phyloP scores from a whole-genome alignment of 1,140 invertebrate genomes.

The Danaus melanippus region DNA sequence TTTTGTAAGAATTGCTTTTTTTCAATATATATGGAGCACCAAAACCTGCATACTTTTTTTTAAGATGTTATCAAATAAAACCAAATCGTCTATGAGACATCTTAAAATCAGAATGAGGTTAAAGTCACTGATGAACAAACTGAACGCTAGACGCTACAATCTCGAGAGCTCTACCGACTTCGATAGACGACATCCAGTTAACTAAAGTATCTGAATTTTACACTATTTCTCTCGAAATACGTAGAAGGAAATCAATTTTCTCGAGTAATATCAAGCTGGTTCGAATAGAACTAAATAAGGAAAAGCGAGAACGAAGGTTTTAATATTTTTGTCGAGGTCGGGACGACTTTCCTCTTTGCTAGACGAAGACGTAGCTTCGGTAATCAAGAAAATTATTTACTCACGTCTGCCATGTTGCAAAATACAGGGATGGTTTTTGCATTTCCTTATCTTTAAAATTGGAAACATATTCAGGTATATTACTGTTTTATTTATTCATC shows the following conservation, averaged over 20 bases:
- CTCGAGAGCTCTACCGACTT: background rate
- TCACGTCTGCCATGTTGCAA: conserved; percentile 50
- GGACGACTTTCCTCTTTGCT: conserved; percentile 36
- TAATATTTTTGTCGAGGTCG: conserved; percentile 59
- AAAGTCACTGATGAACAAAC: conserved; percentile 7
- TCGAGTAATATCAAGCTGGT: conserved; percentile 32
- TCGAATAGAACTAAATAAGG: conserved; percentile 20
- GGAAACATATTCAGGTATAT: too few relatives aligned
- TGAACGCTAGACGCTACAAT: background rate
- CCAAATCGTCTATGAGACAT: background rate
- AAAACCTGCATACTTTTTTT: too few relatives aligned
- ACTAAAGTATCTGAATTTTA: conserved; percentile 18
- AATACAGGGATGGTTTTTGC: conserved; percentile 36
- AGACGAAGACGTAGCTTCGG: conserved; percentile 46
- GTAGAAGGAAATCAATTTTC: conserved; percentile 43
- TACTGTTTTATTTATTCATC: too few relatives aligned
- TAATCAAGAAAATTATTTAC: conserved; percentile 71
- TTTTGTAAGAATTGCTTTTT: too few relatives aligned
- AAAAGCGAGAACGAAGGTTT: conserved; percentile 28
- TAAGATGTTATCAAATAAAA: too few relatives aligned
- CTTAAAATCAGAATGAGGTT: conserved; percentile 3
- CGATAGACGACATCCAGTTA: conserved; percentile 27
- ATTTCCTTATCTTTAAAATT: too few relatives aligned
- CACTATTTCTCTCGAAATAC: conserved; percentile 24
- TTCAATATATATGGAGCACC: too few relatives aligned